Conservation (phyloP, 2,888 invertebrate genomes). For the Marronus borbonicus region DNA sequence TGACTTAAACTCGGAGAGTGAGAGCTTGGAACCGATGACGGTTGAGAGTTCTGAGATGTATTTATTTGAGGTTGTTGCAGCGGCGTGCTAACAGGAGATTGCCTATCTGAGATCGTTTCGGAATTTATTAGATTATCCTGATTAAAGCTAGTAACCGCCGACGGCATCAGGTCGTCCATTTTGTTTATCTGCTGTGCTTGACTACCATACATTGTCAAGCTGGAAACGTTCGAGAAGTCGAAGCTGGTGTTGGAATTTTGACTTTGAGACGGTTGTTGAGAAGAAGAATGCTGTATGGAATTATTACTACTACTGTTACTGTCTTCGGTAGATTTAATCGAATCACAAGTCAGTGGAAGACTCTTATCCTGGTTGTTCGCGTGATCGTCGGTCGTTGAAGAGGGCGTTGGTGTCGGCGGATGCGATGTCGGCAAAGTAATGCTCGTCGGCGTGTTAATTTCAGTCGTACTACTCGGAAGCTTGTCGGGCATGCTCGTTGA, state of each 20-base stretch:
- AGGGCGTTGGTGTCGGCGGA: conserved; percentile 68
- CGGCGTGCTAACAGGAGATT: conserved; percentile 50
- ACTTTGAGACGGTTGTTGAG: conserved; percentile 71
- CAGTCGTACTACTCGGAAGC: conserved; percentile 68
- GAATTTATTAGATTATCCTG: conserved; percentile 67
- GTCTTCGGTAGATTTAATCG: conserved; percentile 65
- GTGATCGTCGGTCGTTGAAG: conserved; percentile 69
- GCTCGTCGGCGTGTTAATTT: conserved; percentile 60
- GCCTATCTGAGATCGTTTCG: conserved; percentile 63
- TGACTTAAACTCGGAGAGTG: conserved; percentile 44
- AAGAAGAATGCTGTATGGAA: conserved; percentile 63
- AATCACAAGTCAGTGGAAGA: conserved; percentile 67
- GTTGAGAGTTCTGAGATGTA: conserved; percentile 39
- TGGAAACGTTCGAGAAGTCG: conserved; percentile 68
- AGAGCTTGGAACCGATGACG: conserved; percentile 37
- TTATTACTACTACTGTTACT: conserved; percentile 63
- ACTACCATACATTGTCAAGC: conserved; percentile 67
- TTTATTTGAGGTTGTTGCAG: conserved; percentile 50
- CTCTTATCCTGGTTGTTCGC: conserved; percentile 65
- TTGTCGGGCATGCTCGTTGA: conserved; percentile 67
- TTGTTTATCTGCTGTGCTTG: conserved; percentile 63
- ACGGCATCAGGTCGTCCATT: conserved; percentile 69
- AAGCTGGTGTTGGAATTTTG: conserved; percentile 65
- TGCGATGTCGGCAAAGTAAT: conserved; percentile 66
- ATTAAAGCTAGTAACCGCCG: conserved; percentile 57